These are phyloP conservation scores for Empidonax alnorum DNA, from an alignment of 2,113 vertebrate genomes.

Conservation along the genomic window DNA sequence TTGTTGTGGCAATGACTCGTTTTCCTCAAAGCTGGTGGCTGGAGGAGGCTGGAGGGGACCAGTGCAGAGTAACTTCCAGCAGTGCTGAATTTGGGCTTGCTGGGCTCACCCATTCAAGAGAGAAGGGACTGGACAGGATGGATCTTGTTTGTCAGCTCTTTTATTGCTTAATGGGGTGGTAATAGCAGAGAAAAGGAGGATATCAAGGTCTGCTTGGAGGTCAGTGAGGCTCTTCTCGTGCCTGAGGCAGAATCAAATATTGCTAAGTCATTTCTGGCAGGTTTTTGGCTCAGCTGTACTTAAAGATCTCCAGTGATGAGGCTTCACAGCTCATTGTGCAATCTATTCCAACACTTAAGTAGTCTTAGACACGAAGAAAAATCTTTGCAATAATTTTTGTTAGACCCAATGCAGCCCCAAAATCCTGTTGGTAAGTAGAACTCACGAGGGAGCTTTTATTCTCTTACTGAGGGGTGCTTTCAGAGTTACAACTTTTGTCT, in stretches of 20 bases:
- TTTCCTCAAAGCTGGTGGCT: neutral
- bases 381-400: neutral
- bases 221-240: neutral
- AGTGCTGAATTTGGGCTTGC: neutral
- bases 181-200: neutral
- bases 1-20: neutral
- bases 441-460: neutral
- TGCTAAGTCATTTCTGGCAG: conserved; percentile 9
- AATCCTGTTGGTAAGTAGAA: neutral
- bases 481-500: neutral
- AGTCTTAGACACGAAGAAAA: neutral
- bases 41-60: neutral
- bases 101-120: neutral
- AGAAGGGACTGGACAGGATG: neutral
- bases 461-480: neutral
- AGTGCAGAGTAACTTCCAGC: neutral
- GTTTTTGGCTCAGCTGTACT: neutral
- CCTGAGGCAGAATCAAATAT: neutral
- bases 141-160: neutral
- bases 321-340: neutral
- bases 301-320: neutral
- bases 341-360: neutral
- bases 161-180: neutral
- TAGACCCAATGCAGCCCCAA: neutral
- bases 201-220: neutral